Base-by-base conservation (phyloP, 2,888 invertebrate genomes). In the Ernsta delagoae region DNA sequence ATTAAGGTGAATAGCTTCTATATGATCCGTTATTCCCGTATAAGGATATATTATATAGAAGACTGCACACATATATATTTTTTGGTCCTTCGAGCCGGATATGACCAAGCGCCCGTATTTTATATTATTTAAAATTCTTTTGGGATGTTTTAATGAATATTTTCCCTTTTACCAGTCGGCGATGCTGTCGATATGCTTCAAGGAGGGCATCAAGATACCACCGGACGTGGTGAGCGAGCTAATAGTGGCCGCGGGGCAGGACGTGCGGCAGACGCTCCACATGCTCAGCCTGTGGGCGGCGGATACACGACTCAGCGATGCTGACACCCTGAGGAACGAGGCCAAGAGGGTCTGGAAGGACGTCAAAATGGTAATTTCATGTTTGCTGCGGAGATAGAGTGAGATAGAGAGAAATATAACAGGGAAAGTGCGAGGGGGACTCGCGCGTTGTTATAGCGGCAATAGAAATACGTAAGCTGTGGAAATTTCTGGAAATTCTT, bases 221-320 rank as follows among this genome's bases (percentile, higher is more conserved):
- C 94, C 96, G 0, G 96, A 97, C n/a, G 96, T 96, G 65, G 81
- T 99, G 16, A 95, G 96, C 65, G 97, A 97, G 84, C 95, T 99
- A 64, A 98, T 99, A 70, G 90, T 94, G 8, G 96, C 97, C 0
- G 96, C 98, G 9, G 98, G 98, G 80, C 97, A 98, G 80, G 99
- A 99, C 86, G 96, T 99, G 72, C 94, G 99, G 1, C 99, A 99
- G 92, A 96, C 98, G 0, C 95, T 99, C 60, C 98, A 99, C 87
- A 95, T 98, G 82, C 92, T 99, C 70, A 96, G 98, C 0, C 90
- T 99, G 93, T 96, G 97, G 93, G 95, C 96, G 8, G 95, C 95
- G 0, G 93, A 92, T 59, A 90, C 94, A 0, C 94, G 94, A 61
- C 83, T 86, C 1, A 74, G 95, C 34, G 90, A 94, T 9, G 82